Conservation (phyloP, 2,113 vertebrate species). For the Tylochromis polylepis region DNA sequence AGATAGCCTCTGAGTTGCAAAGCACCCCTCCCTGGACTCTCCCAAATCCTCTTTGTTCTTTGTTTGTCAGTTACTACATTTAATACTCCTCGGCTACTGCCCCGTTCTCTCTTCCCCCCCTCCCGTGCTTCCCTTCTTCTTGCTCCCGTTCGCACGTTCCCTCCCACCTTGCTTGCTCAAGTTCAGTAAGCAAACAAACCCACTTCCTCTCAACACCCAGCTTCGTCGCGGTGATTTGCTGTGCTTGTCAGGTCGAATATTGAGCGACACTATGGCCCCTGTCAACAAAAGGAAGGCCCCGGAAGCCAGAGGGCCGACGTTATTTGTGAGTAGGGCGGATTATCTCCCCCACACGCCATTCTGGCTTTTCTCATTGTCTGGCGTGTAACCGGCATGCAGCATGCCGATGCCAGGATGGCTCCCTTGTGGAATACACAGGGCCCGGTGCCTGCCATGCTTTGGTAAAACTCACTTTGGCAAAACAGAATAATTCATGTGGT, state of each 20-base stretch:
- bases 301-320: slow-evolving; percentile 47
- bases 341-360: slow-evolving; percentile 50
- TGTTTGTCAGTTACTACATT: neutral
- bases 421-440: slow-evolving; percentile 10
- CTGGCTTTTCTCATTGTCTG: slow-evolving; percentile 54
- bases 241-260: slow-evolving; percentile 68
- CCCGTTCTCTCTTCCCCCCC: accelerated
- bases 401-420: slow-evolving; percentile 35
- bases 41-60: slow-evolving; percentile 21
- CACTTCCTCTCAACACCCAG: slow-evolving; percentile 47
- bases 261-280: slow-evolving; percentile 52
- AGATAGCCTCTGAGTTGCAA: neutral
- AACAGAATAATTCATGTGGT: neutral
- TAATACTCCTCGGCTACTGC: neutral
- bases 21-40: neutral
- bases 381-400: slow-evolving; percentile 23
- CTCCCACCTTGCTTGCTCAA: slow-evolving; percentile 21
- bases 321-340: slow-evolving; percentile 50
- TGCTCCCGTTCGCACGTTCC: neutral
- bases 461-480: slow-evolving; percentile 4
- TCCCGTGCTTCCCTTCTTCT: neutral
- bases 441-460: slow-evolving; percentile 5
- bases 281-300: slow-evolving; percentile 58
- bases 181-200: slow-evolving; percentile 65
- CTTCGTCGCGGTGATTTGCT: slow-evolving; percentile 59